Percentiles rank a stretch among this genome's conserved stretches.
Evolutionary conservation across 2,888 invertebrate species (phyloP).

Genomic region (Chaitophorus viminalis): DNA sequence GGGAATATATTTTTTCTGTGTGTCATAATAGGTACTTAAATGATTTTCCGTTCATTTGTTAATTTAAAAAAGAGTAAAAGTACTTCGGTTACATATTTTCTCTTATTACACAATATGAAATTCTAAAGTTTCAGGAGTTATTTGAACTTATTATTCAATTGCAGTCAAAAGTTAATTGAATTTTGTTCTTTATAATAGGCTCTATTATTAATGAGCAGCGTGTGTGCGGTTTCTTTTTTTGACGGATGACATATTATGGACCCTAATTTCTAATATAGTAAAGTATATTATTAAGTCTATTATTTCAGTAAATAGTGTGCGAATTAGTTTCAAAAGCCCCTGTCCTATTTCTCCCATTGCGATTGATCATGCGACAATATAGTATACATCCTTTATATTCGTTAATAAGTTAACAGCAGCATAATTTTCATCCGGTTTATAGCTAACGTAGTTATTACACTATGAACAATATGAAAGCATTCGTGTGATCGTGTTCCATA

Average conservation of each 20-base stretch:
- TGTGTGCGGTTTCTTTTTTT: conserved; percentile 52
- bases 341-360: conserved; percentile 27
- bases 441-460: conserved; percentile 21
- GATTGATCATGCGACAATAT: not conserved
- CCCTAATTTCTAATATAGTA: conserved; percentile 44
- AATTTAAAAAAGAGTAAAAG: not conserved
- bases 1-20: not conserved
- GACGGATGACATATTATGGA: conserved; percentile 31
- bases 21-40: not conserved
- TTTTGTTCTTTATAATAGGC: conserved; percentile 12
- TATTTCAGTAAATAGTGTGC: conserved; percentile 58
- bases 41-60: not conserved
- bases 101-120: conserved; percentile 26
- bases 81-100: not conserved
- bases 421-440: conserved; percentile 40
- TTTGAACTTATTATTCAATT: conserved; percentile 2
- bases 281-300: conserved; percentile 29
- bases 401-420: conserved; percentile 38
- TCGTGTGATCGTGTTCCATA: not conserved
- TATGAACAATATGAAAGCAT: conserved; percentile 28
- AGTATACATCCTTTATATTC: conserved; percentile 37
- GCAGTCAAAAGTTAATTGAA: conserved; percentile 23
- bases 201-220: conserved; percentile 33
- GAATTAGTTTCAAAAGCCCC: conserved; percentile 46
- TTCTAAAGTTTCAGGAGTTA: not conserved